A percentile compares a stretch with the other conserved stretches of the same genome.
Conservation (phyloP, 2,888 invertebrate species). For the Sarcophaga subvicina region DNA sequence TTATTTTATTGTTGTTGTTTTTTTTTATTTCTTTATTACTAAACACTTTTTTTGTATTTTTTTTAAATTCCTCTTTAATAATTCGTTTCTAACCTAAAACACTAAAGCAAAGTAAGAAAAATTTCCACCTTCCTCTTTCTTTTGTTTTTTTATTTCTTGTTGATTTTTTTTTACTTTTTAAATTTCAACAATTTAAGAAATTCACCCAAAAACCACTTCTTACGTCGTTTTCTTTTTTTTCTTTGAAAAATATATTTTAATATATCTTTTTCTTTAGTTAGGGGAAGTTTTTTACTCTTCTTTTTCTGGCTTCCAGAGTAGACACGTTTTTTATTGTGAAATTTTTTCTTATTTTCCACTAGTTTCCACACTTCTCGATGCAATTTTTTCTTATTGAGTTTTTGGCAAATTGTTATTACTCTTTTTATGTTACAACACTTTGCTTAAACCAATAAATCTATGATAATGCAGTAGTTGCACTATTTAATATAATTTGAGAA, state of each 20-base stretch:
- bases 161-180: neutral
- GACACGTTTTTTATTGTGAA: conserved; percentile 58
- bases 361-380: conserved; percentile 11
- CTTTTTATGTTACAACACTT: conserved; percentile 62
- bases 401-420: conserved; percentile 60
- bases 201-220: neutral
- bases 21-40: conserved; percentile 29
- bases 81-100: conserved; percentile 72
- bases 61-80: conserved; percentile 50
- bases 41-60: conserved; percentile 37
- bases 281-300: neutral
- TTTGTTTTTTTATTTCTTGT: conserved; percentile 29
- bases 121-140: conserved; percentile 48
- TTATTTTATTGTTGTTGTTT: conserved; percentile 29
- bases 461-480: neutral
- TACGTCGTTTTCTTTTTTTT: neutral
- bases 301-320: conserved; percentile 11
- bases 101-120: conserved; percentile 56
- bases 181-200: conserved; percentile 41
- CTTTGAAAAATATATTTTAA: neutral
- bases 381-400: neutral
- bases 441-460: conserved; percentile 15
- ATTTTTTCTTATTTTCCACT: conserved; percentile 24
- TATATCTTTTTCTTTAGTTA: neutral
- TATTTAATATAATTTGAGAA: conserved; percentile 9